phyloP scores from a whole-genome alignment of 2,888 invertebrate species.

The Parnassius orleans region DNA sequence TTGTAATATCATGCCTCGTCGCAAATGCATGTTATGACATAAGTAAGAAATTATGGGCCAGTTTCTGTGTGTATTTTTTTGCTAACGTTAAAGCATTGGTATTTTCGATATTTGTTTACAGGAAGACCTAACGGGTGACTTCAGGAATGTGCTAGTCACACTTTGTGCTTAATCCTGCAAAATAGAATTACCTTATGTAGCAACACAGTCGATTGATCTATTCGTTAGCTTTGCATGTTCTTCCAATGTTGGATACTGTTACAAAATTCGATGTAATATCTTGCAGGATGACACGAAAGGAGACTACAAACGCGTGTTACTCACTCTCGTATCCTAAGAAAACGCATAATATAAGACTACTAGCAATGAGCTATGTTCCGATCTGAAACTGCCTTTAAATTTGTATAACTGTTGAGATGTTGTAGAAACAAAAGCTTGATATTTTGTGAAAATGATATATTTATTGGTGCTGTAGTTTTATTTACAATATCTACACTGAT shows the following conservation, averaged over 20 bases:
- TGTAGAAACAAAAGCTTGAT: conserved; percentile 69
- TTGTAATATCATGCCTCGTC: conserved; percentile 45
- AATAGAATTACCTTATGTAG: conserved; percentile 52
- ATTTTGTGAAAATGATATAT: conserved; percentile 78
- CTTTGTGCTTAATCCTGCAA: conserved; percentile 77
- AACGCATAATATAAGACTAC: conserved; percentile 58
- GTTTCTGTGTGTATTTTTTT: conserved; percentile 51
- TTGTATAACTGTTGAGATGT: conserved; percentile 68
- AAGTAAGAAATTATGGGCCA: conserved; percentile 68
- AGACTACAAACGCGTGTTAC: conserved; percentile 85
- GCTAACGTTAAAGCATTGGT: conserved; percentile 56
- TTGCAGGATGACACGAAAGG: conserved; percentile 86
- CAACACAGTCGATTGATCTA: conserved; percentile 47
- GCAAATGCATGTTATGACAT: conserved; percentile 52
- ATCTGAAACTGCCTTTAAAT: conserved; percentile 69
- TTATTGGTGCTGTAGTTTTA: conserved; percentile 80
- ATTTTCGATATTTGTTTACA: conserved; percentile 75
- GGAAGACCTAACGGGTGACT: conserved; percentile 86
- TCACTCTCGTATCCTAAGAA: conserved; percentile 75
- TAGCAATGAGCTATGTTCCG: conserved; percentile 47
- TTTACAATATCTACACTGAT: conserved; percentile 73
- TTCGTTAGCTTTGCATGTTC: conserved; percentile 46
- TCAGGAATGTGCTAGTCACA: conserved; percentile 83
- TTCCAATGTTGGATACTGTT: conserved; percentile 38
- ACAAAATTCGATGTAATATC: conserved; percentile 65